Evolutionary conservation across 2,797 vertebrate species (phyloP).

Genomic region (Myotis planiceps): DNA sequence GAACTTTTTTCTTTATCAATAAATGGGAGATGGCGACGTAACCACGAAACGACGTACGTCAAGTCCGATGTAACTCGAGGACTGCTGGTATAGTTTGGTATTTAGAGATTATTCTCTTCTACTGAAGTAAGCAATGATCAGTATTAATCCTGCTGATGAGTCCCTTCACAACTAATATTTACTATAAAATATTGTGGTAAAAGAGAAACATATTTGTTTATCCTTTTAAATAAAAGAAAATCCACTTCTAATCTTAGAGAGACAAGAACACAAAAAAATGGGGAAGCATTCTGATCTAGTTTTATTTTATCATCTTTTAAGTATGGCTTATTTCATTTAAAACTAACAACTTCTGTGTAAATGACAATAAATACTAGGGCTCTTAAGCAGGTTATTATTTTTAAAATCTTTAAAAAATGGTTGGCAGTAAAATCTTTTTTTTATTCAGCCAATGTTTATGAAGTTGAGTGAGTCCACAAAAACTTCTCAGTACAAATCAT

Average conservation of each 20-base stretch:
- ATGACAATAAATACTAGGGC: background rate
- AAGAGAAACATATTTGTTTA: background rate
- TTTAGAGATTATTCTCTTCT: conserved; percentile 24
- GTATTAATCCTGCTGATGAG: background rate
- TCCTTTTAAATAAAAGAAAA: conserved; percentile 42
- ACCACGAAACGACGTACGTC: too few species aligned
- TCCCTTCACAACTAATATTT: conserved; percentile 29
- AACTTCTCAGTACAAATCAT: conserved; percentile 43
- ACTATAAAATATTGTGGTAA: conserved; percentile 1
- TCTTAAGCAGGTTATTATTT: background rate
- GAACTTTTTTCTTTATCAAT: too few species aligned
- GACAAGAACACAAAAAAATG: background rate
- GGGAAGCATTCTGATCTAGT: background rate
- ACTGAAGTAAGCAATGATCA: background rate
- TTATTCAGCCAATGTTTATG: conserved; percentile 17
- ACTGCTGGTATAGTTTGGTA: background rate
- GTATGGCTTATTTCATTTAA: background rate
- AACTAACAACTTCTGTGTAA: conserved; percentile 49
- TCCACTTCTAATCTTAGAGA: conserved; percentile 28
- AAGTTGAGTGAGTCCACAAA: conserved; percentile 15
- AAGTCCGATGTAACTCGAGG: too few species aligned
- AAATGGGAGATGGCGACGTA: too few species aligned
- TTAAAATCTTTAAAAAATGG: conserved; percentile 8
- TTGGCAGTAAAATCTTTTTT: background rate
- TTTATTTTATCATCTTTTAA: conserved; percentile 50